A percentile compares a stretch with the other conserved stretches of the same genome.
These are phyloP conservation scores for Sminthurides aquaticus DNA, from an alignment of 2,888 invertebrate species.

Conservation along the genomic window DNA sequence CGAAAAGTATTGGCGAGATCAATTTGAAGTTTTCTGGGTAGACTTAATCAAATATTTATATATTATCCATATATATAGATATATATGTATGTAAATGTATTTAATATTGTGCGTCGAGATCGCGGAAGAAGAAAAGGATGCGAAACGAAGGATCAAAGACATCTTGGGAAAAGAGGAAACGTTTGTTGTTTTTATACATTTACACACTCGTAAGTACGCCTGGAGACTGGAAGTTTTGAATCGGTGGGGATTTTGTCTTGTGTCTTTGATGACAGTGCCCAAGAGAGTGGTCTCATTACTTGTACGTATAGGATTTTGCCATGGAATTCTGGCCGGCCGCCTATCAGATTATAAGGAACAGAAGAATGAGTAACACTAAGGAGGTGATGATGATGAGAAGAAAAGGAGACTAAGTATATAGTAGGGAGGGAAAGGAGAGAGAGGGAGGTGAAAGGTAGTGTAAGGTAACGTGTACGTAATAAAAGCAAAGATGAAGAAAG, in stretches of 20 bases:
- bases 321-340: conserved; percentile 7
- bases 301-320: conserved; percentile 4
- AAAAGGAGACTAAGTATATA: no score
- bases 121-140: not conserved
- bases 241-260: not conserved
- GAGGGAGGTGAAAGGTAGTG: not conserved
- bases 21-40: not conserved
- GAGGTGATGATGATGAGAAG: no score
- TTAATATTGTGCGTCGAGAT: not conserved
- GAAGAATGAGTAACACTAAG: no score
- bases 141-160: not conserved
- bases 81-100: not conserved
- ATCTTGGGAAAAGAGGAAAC: not conserved
- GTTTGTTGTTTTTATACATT: conserved; percentile 3
- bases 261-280: not conserved
- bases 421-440: no score
- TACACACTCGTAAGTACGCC: not conserved
- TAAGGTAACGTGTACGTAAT: no score
- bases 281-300: conserved; percentile 7
- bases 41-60: not conserved
- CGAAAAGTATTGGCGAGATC: conserved; percentile 8
- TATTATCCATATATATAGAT: not conserved
- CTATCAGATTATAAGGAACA: not conserved
- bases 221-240: conserved; percentile 8
- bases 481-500: not conserved